Evolutionary conservation across 2,113 vertebrate genomes (phyloP).

Genomic region (Struthio camelus): DNA sequence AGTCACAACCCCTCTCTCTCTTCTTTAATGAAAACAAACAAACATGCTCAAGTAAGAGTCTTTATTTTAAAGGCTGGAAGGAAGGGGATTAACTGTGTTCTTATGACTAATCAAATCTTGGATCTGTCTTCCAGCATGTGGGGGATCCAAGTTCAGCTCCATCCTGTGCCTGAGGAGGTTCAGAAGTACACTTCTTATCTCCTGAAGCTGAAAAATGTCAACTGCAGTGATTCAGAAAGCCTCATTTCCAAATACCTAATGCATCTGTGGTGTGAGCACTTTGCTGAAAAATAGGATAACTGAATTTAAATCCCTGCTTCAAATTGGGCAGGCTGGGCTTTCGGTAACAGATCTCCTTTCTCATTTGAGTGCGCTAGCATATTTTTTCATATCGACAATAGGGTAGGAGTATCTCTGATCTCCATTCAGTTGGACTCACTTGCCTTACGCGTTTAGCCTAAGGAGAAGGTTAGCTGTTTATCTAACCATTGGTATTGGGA

Average conservation of each 20-base stretch:
- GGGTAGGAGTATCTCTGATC: rapidly evolving
- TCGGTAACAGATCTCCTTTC: not conserved
- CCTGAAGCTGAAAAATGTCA: not conserved
- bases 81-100: not conserved
- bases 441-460: rapidly evolving
- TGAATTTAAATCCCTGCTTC: not conserved
- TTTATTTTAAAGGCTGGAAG: not conserved
- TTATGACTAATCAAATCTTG: not conserved
- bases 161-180: not conserved
- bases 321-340: not conserved
- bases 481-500: not conserved
- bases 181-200: not conserved
- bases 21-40: not conserved
- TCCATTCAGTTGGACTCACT: not conserved
- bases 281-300: not conserved
- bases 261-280: not conserved
- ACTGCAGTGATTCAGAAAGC: not conserved
- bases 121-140: not conserved
- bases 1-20: not conserved
- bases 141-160: not conserved
- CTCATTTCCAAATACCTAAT: not conserved
- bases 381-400: not conserved
- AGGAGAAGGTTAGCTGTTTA: not conserved
- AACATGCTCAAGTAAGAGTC: not conserved
- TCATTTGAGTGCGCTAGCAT: not conserved